phyloP scores from a whole-genome alignment of 2,797 vertebrate species.

The Xiphophorus birchmanni region DNA sequence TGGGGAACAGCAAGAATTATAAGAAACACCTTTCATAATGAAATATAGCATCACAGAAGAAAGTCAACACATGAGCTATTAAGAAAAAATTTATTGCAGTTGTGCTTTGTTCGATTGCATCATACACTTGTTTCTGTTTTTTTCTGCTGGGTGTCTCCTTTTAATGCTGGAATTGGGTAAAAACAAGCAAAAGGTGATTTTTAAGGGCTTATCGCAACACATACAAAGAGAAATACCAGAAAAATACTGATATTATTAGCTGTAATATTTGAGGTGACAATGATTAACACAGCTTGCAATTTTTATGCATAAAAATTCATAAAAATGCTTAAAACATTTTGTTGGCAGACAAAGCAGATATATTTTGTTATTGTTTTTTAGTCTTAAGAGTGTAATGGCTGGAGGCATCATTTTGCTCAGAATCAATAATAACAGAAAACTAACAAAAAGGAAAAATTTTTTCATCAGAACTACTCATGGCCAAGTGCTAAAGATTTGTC shows the following conservation, averaged over 20 bases:
- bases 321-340: not conserved
- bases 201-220: conserved; percentile 35
- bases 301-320: not conserved
- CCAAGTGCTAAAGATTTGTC: not conserved
- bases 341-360: not conserved
- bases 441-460: not conserved
- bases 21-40: not conserved
- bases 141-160: conserved; percentile 30
- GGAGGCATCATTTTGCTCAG: not conserved
- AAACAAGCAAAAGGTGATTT: conserved; percentile 56
- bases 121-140: conserved; percentile 58
- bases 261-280: not conserved
- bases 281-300: too few relatives aligned
- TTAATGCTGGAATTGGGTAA: conserved; percentile 44
- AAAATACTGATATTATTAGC: conserved; percentile 40
- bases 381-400: not conserved
- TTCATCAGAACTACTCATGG: not conserved
- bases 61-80: conserved; percentile 31
- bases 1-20: not conserved
- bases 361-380: not conserved
- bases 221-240: conserved; percentile 25
- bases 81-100: conserved; percentile 30
- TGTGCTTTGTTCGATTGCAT: conserved; percentile 44
- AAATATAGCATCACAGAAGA: not conserved
- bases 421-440: not conserved